A percentile compares a stretch with the other conserved stretches of the same genome.
Conservation (phyloP, 2,797 vertebrate genomes). For the Cheirogaleus major region DNA sequence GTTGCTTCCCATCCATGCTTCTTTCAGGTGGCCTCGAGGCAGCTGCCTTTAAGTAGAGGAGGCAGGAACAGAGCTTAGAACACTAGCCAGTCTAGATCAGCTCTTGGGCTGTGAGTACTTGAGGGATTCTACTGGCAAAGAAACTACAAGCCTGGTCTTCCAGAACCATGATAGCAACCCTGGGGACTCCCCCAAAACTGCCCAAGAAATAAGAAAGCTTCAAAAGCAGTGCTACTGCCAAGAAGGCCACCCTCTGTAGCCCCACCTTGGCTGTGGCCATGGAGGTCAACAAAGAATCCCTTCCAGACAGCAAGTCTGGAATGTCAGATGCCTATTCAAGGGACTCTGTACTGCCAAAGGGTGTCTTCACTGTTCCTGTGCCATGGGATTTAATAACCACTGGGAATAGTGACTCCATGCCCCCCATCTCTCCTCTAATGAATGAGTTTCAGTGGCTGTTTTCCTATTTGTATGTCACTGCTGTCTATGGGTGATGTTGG, state of each 20-base stretch:
- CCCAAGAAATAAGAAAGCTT: not conserved
- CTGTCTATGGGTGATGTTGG: not conserved
- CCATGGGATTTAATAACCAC: not conserved
- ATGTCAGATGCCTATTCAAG: not conserved
- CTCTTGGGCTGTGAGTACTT: not conserved
- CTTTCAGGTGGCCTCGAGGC: not conserved
- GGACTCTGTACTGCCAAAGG: not conserved
- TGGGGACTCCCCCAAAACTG: not conserved
- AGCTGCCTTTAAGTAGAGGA: not conserved
- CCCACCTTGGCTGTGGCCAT: not conserved
- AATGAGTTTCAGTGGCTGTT: not conserved
- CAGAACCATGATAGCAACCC: not conserved
- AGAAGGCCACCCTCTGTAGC: not conserved
- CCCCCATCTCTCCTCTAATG: not conserved
- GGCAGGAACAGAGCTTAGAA: not conserved
- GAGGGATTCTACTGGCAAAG: not conserved
- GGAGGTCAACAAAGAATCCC: not conserved
- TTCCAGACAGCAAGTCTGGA: not conserved
- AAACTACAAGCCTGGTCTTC: not conserved
- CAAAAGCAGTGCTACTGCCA: not conserved
- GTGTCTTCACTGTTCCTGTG: not conserved
- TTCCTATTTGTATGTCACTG: not conserved
- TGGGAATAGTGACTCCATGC: fast-evolving
- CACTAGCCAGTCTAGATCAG: not conserved
- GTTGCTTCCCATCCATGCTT: not conserved